Evolutionary conservation across 37 sponge, comb jelly and placozoan species (phyloP).

Genomic region (Haliclona indistincta): DNA sequence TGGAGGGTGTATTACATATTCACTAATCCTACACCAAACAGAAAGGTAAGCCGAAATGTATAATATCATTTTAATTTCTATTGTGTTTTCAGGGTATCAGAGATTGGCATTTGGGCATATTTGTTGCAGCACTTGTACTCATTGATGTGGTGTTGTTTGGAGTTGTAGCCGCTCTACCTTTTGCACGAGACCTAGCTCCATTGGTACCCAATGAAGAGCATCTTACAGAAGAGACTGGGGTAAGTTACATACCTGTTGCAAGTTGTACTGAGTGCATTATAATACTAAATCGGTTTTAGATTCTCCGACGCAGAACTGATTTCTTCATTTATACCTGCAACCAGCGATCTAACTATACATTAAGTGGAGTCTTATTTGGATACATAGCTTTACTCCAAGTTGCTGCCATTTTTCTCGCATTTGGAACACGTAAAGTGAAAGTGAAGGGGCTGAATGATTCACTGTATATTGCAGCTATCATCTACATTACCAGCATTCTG

Average conservation of each 20-base stretch:
- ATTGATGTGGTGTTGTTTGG: conserved; percentile 38
- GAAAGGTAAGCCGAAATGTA: conserved; percentile 10
- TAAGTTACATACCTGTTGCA: not conserved
- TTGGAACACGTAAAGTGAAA: conserved; percentile 58
- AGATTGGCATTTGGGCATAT: conserved; percentile 39
- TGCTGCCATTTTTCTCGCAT: conserved; percentile 37
- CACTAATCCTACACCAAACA: conserved; percentile 28
- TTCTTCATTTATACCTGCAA: conserved; percentile 25
- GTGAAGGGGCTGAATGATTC: conserved; percentile 61
- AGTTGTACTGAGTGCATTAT: not conserved
- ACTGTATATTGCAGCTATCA: conserved; percentile 39
- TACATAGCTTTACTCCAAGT: conserved; percentile 48
- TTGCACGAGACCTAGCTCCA: not conserved
- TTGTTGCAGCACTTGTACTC: conserved; percentile 27
- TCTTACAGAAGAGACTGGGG: not conserved
- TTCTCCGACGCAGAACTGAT: not conserved
- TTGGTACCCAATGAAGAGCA: not conserved
- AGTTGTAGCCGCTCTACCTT: not conserved
- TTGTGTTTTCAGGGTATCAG: conserved; percentile 2
- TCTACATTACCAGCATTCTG: conserved; percentile 52
- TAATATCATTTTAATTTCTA: not conserved
- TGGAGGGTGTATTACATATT: conserved; percentile 55
- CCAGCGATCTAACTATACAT: conserved; percentile 12
- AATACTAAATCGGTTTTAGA: conserved; percentile 1
- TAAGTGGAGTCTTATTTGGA: conserved; percentile 47